Conservation (phyloP, 2,888 invertebrate genomes). For the Rhorus exstirpatorius region DNA sequence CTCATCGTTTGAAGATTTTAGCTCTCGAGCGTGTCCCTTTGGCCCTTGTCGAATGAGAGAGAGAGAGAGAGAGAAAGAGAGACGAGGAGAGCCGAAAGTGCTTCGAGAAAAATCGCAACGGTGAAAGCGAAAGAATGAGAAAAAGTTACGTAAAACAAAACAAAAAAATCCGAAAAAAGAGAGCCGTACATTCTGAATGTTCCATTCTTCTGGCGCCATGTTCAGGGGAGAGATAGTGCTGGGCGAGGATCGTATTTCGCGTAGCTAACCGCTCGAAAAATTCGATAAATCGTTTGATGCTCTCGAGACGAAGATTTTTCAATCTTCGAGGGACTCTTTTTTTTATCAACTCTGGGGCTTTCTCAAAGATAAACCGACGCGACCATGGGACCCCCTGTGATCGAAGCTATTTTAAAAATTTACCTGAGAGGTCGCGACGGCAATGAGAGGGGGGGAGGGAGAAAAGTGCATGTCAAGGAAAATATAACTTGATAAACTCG, state of each 20-base stretch:
- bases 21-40: slow-evolving; percentile 23
- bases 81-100: slow-evolving; percentile 11
- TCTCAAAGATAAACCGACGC: slow-evolving; percentile 26
- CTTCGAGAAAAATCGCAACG: slow-evolving; percentile 23
- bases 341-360: not conserved
- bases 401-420: slow-evolving; percentile 21
- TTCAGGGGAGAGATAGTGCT: slow-evolving; percentile 23
- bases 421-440: slow-evolving; percentile 12
- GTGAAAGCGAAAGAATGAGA: slow-evolving; percentile 15
- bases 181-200: not conserved
- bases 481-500: not conserved
- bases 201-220: slow-evolving; percentile 36
- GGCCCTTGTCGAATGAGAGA: not conserved
- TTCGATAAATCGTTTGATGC: slow-evolving; percentile 59
- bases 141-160: slow-evolving; percentile 19
- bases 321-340: slow-evolving; percentile 23
- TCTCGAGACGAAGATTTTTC: slow-evolving; percentile 39
- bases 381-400: not conserved
- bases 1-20: slow-evolving; percentile 18
- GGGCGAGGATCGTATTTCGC: slow-evolving; percentile 28
- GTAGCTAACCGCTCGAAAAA: slow-evolving; percentile 52
- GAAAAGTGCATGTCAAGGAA: slow-evolving; percentile 12
- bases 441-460: not conserved
- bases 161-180: not conserved
- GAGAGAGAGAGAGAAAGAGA: too few species aligned